Evolutionary conservation across 2,113 vertebrate genomes (phyloP).

Genomic region (Melanerpes aurifrons): DNA sequence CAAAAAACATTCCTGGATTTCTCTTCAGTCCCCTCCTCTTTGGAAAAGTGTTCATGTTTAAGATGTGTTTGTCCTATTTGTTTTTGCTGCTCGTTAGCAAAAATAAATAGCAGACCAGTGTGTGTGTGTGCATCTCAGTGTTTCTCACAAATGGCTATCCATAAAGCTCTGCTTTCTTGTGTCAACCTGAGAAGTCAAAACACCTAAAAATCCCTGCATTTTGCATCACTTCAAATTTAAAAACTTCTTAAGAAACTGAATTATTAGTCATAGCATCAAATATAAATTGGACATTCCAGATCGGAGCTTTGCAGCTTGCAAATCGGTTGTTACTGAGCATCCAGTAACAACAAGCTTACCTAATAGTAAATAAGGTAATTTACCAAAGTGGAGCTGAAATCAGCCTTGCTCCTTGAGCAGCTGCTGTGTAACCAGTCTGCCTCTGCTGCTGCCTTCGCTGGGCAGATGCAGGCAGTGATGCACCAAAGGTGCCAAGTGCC

Average conservation of each 20-base stretch:
- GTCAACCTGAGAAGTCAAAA: slow-evolving; percentile 31
- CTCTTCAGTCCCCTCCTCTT: slow-evolving; percentile 37
- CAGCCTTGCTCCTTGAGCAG: neutral
- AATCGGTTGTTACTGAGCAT: neutral
- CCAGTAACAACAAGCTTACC: neutral
- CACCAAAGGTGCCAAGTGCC: neutral
- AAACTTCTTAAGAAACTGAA: neutral
- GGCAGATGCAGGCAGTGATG: neutral
- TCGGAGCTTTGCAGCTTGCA: neutral
- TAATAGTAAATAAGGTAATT: neutral
- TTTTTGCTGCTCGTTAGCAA: slow-evolving; percentile 58
- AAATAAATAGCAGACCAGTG: slow-evolving; percentile 43
- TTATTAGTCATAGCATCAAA: neutral
- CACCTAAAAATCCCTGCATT: slow-evolving; percentile 37
- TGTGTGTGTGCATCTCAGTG: slow-evolving; percentile 48
- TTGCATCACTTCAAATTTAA: neutral
- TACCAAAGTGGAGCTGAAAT: neutral
- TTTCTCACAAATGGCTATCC: slow-evolving; percentile 50
- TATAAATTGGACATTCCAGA: slow-evolving; percentile 18
- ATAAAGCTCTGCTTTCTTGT: slow-evolving; percentile 62
- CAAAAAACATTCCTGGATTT: slow-evolving; percentile 55
- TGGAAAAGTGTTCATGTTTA: slow-evolving; percentile 57
- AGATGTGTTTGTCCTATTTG: slow-evolving; percentile 67
- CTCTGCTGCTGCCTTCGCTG: neutral
- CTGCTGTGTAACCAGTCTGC: neutral